Evolutionary conservation across 1,140 invertebrate species (phyloP).

Genomic region (Druon quercuslanigerum): DNA sequence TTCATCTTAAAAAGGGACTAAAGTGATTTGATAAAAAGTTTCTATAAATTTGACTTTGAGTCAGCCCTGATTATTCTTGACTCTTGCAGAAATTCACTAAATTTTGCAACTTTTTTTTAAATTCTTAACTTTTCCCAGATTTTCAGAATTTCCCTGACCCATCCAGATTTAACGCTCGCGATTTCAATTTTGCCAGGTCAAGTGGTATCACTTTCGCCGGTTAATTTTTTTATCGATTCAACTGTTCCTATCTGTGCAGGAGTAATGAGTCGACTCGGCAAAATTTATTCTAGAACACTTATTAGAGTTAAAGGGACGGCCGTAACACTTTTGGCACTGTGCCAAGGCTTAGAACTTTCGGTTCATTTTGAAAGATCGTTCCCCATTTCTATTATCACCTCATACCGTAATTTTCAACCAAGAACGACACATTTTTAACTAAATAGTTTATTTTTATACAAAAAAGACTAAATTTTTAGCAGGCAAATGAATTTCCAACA

Average conservation of each 20-base stretch:
- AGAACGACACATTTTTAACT: too few relatives aligned
- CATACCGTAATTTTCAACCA: background rate
- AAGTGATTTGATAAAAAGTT: too few relatives aligned
- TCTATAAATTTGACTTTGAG: too few relatives aligned
- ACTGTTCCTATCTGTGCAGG: background rate
- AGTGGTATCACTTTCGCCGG: background rate
- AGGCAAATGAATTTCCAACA: too few relatives aligned
- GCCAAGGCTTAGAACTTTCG: slow-evolving; percentile 25
- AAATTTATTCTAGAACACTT: slow-evolving; percentile 11
- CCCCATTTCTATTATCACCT: slow-evolving; percentile 26
- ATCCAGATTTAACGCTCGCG: background rate
- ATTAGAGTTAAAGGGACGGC: background rate
- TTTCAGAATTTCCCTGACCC: too few relatives aligned
- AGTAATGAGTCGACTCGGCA: background rate
- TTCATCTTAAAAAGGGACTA: too few relatives aligned
- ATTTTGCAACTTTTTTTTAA: too few relatives aligned
- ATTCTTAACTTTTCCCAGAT: too few relatives aligned
- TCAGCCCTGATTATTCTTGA: too few relatives aligned
- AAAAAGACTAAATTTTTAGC: too few relatives aligned
- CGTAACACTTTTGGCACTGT: slow-evolving; percentile 16
- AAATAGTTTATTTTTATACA: too few relatives aligned
- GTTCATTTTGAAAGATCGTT: slow-evolving; percentile 16
- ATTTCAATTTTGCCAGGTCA: background rate
- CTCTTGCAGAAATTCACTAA: too few relatives aligned
- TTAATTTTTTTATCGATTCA: slow-evolving; percentile 9